Base-by-base conservation (phyloP, 2,888 invertebrate genomes). In the Keiferia lycopersicella region DNA sequence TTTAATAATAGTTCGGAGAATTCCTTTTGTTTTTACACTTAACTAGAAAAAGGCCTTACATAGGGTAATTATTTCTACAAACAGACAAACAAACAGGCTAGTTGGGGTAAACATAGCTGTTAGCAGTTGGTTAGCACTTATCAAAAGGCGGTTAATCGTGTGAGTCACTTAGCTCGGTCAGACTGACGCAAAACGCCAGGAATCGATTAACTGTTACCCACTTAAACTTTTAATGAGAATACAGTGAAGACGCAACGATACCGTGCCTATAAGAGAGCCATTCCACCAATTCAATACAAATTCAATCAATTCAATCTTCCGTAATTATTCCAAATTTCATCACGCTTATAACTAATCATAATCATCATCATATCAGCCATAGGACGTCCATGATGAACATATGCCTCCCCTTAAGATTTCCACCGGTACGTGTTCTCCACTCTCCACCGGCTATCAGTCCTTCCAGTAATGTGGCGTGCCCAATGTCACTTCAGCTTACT, bases 81-180 rank as follows among this genome's bases (percentile, higher is more conserved):
- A 16, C 45, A 45, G 16, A 45, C n/a, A 45, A 45, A n/a, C 6
- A n/a, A 45, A 45, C 41, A 41, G 41, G 41, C 45, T 16, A 45
- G 45, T 45, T 45, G 45, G 45, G n/a, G 45, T 45, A 45, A 45
- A 45, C 45, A 45, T 41, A 41, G 16, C 45, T 45, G 45, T 45
- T 45, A n/a, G 45, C 45, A 16, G n/a, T 16, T 45, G 16, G 45
- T 45, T 45, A n/a, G 45, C 45, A 16, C 45, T 16, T 45, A 45
- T 45, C 45, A 45, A 45, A 45, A 16, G 3, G 45, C 16, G 45
- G n/a, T 45, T 45, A 45, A 8, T 8, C n/a, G 45, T 45, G 45
- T 16, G 45, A 45, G 45, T n/a, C 45, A 45, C 45, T 45, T 45
- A 16, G n/a, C 45, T 16, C 45, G 16, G n/a, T 16, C 3, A n/a